Evolutionary conservation across 2,888 invertebrate genomes (phyloP).

Genomic region (Leptopilina drosophilae): DNA sequence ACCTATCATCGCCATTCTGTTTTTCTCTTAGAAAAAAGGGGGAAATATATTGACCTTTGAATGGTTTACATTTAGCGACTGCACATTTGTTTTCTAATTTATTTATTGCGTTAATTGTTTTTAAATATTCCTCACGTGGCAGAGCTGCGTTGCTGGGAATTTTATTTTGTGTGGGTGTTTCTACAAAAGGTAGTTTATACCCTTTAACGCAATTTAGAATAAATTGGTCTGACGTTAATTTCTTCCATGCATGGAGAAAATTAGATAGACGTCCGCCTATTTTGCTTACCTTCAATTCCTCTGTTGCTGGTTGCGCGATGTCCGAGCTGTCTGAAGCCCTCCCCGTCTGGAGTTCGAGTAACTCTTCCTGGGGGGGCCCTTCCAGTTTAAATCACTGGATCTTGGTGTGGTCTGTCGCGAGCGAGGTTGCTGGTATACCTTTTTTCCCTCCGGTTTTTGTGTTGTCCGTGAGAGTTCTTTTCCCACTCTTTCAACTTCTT

Average conservation of each 20-base stretch:
- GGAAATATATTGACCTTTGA: background rate
- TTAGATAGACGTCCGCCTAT: conserved; percentile 3
- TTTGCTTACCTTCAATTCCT: background rate
- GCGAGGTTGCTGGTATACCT: too few species aligned
- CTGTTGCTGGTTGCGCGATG: background rate
- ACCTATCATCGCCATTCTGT: background rate
- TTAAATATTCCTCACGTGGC: background rate
- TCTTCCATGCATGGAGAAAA: background rate
- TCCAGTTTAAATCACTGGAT: too few species aligned
- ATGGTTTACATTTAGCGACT: background rate
- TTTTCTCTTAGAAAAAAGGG: conserved; percentile 10
- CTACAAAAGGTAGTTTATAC: background rate
- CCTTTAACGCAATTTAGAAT: background rate
- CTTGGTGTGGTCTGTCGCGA: background rate
- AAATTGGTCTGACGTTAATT: conserved; percentile 3
- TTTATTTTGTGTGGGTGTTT: background rate
- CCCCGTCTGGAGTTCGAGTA: background rate
- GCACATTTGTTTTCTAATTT: background rate
- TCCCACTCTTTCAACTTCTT: background rate
- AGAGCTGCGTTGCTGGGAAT: background rate
- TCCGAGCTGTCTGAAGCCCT: background rate
- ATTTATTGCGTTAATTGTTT: background rate
- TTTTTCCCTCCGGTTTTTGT: too few species aligned
- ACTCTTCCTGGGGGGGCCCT: background rate
- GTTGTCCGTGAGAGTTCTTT: background rate